Conservation (phyloP, 2,113 vertebrate species). For the Galbula dea region DNA sequence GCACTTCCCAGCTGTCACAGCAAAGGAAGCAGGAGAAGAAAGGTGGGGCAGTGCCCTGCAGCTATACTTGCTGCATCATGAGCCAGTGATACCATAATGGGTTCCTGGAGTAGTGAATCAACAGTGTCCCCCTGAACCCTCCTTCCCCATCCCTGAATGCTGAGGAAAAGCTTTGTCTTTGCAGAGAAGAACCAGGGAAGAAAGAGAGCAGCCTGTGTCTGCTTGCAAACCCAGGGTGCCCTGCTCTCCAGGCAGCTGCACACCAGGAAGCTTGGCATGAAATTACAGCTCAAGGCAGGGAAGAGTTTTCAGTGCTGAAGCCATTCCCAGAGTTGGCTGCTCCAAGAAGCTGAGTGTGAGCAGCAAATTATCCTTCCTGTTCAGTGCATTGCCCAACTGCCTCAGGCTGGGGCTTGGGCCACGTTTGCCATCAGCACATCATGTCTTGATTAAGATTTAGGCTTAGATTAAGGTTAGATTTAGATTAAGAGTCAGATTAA, state of each 20-base stretch:
- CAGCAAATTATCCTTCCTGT: neutral
- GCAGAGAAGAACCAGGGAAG: neutral
- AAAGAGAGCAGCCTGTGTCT: neutral
- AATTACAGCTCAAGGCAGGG: neutral
- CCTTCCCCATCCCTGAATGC: neutral
- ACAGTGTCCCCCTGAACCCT: neutral
- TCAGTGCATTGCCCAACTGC: neutral
- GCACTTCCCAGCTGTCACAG: neutral
- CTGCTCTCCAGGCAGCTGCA: neutral
- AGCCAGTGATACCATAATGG: neutral
- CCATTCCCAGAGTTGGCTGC: neutral
- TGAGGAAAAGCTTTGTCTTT: neutral
- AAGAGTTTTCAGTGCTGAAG: neutral
- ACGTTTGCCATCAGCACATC: neutral
- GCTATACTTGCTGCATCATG: neutral
- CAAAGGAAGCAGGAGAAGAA: neutral
- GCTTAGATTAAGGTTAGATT: no score
- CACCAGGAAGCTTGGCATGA: neutral
- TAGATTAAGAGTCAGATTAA: neutral
- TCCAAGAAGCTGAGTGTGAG: neutral
- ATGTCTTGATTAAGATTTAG: neutral
- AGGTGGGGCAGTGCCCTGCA: neutral
- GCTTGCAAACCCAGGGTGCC: neutral
- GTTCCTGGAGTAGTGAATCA: neutral
- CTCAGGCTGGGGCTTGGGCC: neutral